A percentile compares a stretch with the other conserved stretches of the same genome.
phyloP scores from a whole-genome alignment of 1,140 invertebrate genomes.

The Coptotermes formosanus region DNA sequence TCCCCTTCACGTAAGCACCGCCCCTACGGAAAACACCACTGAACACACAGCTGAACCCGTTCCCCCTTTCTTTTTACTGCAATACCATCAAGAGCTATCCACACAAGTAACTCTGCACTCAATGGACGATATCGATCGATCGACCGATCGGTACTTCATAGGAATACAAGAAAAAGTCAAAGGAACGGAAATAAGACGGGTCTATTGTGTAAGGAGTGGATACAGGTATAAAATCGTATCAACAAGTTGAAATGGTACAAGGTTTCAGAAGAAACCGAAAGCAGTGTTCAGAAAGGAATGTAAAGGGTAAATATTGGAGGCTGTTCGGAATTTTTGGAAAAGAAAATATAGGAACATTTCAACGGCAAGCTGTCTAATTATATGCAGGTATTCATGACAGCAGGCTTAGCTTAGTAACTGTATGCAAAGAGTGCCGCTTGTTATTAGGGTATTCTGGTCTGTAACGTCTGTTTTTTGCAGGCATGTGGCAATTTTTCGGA shows the following conservation, averaged over 20 bases:
- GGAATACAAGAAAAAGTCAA: neutral
- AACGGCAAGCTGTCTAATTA: too few species aligned
- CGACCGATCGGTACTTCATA: neutral
- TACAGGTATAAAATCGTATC: constrained; percentile 1
- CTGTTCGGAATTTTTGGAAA: neutral
- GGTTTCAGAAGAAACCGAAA: neutral
- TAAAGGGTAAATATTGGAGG: neutral
- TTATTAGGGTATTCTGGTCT: too few species aligned
- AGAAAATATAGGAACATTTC: too few species aligned
- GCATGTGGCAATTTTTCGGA: too few species aligned
- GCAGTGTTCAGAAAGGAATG: neutral
- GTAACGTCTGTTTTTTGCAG: too few species aligned
- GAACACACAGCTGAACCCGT: neutral
- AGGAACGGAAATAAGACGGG: neutral
- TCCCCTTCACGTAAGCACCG: neutral
- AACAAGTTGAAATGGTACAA: neutral
- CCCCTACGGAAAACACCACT: neutral
- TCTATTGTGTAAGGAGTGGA: neutral
- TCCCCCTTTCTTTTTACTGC: neutral
- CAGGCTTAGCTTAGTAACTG: too few species aligned
- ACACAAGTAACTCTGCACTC: constrained; percentile 15
- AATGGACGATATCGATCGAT: constrained; percentile 7
- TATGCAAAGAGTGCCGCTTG: too few species aligned
- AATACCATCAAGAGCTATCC: neutral
- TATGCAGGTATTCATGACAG: too few species aligned